Conservation (phyloP, 1,140 invertebrate species). For the Drosophila guanche region DNA sequence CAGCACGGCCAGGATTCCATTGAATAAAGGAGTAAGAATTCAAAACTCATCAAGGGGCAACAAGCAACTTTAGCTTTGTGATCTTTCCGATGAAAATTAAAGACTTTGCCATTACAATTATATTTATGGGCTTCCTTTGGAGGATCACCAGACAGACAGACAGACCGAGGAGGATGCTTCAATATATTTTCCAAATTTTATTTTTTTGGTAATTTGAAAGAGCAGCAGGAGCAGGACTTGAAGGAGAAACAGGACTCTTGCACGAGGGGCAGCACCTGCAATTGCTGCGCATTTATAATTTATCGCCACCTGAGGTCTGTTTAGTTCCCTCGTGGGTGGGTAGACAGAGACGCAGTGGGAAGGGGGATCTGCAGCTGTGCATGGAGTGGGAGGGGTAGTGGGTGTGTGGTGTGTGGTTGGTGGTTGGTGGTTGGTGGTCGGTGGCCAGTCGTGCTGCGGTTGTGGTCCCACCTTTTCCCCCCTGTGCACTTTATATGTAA, state of each 20-base stretch:
- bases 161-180: conserved; percentile 1
- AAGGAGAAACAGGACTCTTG: too few species aligned
- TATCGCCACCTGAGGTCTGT: conserved; percentile 65
- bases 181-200: conserved; percentile 46
- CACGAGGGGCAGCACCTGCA: conserved; percentile 31
- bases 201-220: conserved; percentile 3
- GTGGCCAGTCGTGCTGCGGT: conserved; percentile 49
- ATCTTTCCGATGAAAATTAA: too few species aligned
- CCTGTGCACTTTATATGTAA: conserved; percentile 71
- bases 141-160: too few species aligned
- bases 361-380: too few species aligned
- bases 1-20: too few species aligned
- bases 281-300: conserved; percentile 76
- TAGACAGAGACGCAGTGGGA: not conserved
- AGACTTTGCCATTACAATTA: too few species aligned
- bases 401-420: too few species aligned
- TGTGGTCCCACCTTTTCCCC: conserved; percentile 48
- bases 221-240: not conserved
- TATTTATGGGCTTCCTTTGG: too few species aligned
- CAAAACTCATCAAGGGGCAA: too few species aligned
- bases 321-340: conserved; percentile 59
- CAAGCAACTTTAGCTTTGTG: too few species aligned
- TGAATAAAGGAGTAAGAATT: too few species aligned
- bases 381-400: not conserved
- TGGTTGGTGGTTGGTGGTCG: too few species aligned